Conservation (phyloP, 1,140 invertebrate species). For the Plutomurus gul region DNA sequence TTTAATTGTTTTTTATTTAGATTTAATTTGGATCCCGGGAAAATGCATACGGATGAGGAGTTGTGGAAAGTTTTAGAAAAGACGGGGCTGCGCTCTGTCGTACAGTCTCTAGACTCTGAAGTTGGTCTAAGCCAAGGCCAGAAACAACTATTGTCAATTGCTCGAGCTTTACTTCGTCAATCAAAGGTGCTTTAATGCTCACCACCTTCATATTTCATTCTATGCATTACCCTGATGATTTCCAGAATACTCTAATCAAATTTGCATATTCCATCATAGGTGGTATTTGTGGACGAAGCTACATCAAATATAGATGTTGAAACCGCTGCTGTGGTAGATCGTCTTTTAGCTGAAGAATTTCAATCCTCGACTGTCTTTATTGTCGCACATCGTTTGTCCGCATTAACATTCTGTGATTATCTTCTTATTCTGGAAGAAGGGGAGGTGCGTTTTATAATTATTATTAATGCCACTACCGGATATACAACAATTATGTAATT, state of each 20-base stretch:
- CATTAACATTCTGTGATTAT: conserved; percentile 58
- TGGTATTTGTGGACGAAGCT: conserved; percentile 84
- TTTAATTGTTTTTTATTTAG: conserved; percentile 50
- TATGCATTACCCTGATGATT: neutral
- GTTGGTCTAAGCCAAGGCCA: conserved; percentile 59
- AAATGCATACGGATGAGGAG: conserved; percentile 61
- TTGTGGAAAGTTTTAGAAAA: conserved; percentile 69
- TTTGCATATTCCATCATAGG: conserved; percentile 55
- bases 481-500: neutral
- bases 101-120: conserved; percentile 55
- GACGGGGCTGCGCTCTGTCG: conserved; percentile 62
- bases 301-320: conserved; percentile 81
- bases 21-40: conserved; percentile 70
- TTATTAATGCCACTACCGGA: neutral
- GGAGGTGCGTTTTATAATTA: conserved; percentile 35
- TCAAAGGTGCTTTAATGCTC: conserved; percentile 62
- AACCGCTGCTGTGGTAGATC: conserved; percentile 69
- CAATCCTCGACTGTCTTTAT: conserved; percentile 59
- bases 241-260: too few relatives aligned
- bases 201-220: neutral
- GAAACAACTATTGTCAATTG: conserved; percentile 78
- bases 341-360: conserved; percentile 60
- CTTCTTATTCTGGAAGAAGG: conserved; percentile 56
- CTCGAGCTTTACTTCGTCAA: conserved; percentile 76
- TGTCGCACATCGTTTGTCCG: conserved; percentile 62